phyloP scores from a whole-genome alignment of 2,797 vertebrate species.

The Epinephelus malabaricus region DNA sequence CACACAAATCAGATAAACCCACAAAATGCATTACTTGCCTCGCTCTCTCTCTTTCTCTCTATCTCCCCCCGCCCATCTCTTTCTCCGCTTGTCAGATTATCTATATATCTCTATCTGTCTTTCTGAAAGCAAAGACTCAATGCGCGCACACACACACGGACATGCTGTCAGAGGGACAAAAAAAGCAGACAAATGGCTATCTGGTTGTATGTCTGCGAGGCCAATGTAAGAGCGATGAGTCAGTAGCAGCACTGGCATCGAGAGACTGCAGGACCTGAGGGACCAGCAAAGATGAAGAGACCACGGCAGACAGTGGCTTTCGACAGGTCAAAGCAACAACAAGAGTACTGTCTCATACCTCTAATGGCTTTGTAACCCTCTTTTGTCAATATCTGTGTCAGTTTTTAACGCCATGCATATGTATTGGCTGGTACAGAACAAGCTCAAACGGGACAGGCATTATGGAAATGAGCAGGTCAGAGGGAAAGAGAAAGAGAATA shows the following conservation, averaged over 20 bases:
- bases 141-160: constrained; percentile 41
- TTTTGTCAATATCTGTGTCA: constrained; percentile 60
- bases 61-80: constrained; percentile 56
- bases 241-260: constrained; percentile 58
- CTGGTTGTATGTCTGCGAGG: constrained; percentile 65
- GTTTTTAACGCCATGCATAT: constrained; percentile 55
- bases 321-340: constrained; percentile 65
- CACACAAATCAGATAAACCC: constrained; percentile 75
- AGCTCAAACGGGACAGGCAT: constrained; percentile 61
- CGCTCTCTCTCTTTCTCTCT: constrained; percentile 40
- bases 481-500: constrained; percentile 67
- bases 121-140: constrained; percentile 64
- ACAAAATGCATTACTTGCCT: constrained; percentile 67
- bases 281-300: constrained; percentile 66
- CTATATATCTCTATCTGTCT: constrained; percentile 80
- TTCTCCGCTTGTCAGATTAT: constrained; percentile 80
- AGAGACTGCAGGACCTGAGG: constrained; percentile 65
- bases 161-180: constrained; percentile 67
- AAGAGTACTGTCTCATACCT: constrained; percentile 39
- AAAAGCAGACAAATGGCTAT: constrained; percentile 77
- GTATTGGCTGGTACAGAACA: constrained; percentile 44
- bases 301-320: constrained; percentile 33
- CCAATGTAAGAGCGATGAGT: constrained; percentile 77
- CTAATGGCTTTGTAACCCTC: constrained; percentile 48
- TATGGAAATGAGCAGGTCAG: constrained; percentile 75